Percentiles rank a stretch among this genome's conserved stretches.
Conservation (phyloP, 2,888 invertebrate species). For the Lysandra coridon region DNA sequence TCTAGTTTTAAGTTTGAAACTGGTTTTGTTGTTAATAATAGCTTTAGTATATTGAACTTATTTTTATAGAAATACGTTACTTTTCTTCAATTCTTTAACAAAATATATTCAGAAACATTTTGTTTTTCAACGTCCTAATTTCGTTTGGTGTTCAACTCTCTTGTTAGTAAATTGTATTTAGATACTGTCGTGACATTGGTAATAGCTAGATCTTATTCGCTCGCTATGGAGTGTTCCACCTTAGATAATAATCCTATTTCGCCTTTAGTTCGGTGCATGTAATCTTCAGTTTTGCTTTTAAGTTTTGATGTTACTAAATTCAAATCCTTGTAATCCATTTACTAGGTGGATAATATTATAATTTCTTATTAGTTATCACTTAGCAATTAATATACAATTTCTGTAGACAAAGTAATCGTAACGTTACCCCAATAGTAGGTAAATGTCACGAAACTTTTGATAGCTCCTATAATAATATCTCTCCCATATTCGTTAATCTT, state of each 20-base stretch:
- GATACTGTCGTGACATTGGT: neutral
- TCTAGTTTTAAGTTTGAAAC: neutral
- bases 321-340: neutral
- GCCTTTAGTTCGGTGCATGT: neutral
- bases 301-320: neutral
- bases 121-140: neutral
- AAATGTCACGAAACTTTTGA: too few relatives aligned
- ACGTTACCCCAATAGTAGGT: too few relatives aligned
- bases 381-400: neutral
- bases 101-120: slow-evolving; percentile 9
- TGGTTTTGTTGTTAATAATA: neutral
- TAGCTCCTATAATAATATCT: too few relatives aligned
- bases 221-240: neutral
- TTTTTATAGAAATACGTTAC: neutral
- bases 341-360: too few relatives aligned
- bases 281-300: slow-evolving; percentile 2
- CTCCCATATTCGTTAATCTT: neutral
- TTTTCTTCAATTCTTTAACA: neutral
- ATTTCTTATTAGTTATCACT: too few relatives aligned
- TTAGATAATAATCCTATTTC: slow-evolving; percentile 9
- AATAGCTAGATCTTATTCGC: neutral
- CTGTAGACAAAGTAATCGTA: neutral
- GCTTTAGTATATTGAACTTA: neutral
- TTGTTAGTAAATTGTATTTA: neutral
- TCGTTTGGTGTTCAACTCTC: neutral